Conservation (phyloP, 1,140 invertebrate species). For the Thaumetopoea pityocampa region DNA sequence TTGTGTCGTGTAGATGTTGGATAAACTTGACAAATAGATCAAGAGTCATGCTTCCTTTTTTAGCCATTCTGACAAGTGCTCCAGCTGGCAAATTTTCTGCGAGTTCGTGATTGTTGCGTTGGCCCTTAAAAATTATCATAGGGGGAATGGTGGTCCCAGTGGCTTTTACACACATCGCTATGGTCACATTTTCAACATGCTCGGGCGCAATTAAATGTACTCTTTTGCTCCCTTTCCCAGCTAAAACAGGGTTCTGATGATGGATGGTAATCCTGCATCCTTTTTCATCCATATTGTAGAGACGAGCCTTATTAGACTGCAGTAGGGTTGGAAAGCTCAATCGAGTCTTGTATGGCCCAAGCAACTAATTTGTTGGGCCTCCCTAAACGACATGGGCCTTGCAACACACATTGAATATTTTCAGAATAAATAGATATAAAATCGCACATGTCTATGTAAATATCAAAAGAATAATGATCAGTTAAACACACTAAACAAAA, state of each 20-base stretch:
- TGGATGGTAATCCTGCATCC: conserved; percentile 51
- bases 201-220: conserved; percentile 50
- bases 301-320: no score
- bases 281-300: conserved; percentile 69
- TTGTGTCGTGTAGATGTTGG: conserved; percentile 44
- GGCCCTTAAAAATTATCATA: conserved; percentile 23
- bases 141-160: conserved; percentile 29
- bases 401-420: no score
- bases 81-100: conserved; percentile 2
- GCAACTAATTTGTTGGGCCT: no score
- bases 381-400: no score
- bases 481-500: no score
- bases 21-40: conserved; percentile 43
- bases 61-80: conserved; percentile 13
- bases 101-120: background rate
- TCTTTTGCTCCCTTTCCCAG: conserved; percentile 45
- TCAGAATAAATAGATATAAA: no score
- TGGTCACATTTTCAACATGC: conserved; percentile 58
- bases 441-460: no score
- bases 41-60: conserved; percentile 50
- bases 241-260: conserved; percentile 38
- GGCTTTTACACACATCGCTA: conserved; percentile 48
- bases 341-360: no score
- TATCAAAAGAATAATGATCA: no score
- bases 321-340: no score